Conservation (phyloP, 2,888 invertebrate species). For the Tubiluchus corallicola region DNA sequence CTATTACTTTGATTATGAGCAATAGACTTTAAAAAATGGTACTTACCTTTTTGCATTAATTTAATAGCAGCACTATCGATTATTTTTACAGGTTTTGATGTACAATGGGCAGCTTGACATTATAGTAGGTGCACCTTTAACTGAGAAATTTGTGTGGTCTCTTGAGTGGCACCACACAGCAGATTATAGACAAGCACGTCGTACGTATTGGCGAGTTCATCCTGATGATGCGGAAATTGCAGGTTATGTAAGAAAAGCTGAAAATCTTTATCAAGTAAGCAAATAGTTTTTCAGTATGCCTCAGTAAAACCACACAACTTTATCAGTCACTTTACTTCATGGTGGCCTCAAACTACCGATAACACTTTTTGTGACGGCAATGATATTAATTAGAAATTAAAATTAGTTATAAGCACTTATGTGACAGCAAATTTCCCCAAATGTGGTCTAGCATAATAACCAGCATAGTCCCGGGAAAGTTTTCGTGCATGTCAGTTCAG, state of each 20-base stretch:
- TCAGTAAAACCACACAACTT: no score
- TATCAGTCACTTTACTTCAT: no score
- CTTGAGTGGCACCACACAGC: constrained; percentile 46
- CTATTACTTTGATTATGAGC: neutral
- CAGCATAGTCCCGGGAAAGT: no score
- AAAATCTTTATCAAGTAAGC: neutral
- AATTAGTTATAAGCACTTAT: no score
- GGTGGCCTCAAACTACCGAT: no score
- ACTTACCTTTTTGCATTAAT: neutral
- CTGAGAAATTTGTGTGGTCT: constrained; percentile 52
- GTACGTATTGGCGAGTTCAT: constrained; percentile 41
- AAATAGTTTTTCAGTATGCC: no score
- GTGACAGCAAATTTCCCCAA: no score
- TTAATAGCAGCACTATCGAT: constrained; percentile 5
- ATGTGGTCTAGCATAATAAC: no score
- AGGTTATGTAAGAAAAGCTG: constrained; percentile 47
- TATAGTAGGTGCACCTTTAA: constrained; percentile 69
- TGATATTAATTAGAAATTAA: no score
- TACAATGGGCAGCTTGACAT: constrained; percentile 83
- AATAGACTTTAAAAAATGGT: neutral
- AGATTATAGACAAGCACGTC: constrained; percentile 42
- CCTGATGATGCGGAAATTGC: constrained; percentile 37
- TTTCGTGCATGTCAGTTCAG: no score
- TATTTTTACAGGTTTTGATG: constrained; percentile 48
- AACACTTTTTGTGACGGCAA: no score